These are phyloP conservation scores for Lutjanus argentimaculatus DNA, from an alignment of 2,797 vertebrate species.

Conservation along the genomic window DNA sequence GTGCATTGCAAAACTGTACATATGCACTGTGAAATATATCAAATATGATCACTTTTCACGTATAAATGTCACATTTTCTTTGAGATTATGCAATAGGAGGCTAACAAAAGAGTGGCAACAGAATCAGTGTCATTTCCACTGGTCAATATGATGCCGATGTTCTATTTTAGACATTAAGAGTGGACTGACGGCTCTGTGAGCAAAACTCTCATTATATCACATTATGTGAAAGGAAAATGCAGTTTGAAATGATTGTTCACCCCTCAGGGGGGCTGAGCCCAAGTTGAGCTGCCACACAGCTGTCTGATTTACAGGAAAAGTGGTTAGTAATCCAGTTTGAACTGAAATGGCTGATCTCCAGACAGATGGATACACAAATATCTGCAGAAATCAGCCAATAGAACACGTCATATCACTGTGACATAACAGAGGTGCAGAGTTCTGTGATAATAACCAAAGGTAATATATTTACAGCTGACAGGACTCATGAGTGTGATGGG, in stretches of 20 bases:
- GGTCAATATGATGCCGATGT: constrained; percentile 15
- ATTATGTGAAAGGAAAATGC: constrained; percentile 37
- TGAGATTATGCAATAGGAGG: not conserved
- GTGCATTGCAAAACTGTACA: not conserved
- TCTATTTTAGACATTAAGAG: constrained; percentile 47
- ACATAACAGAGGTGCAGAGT: not conserved
- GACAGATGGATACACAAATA: constrained; percentile 3
- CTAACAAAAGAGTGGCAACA: not conserved
- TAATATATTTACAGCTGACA: constrained; percentile 4
- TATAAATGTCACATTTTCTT: constrained; percentile 1
- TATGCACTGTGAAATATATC: not conserved
- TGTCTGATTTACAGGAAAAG: constrained; percentile 35
- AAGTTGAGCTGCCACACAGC: not conserved
- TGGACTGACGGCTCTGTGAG: constrained; percentile 5
- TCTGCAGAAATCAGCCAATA: not conserved
- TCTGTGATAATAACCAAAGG: not conserved
- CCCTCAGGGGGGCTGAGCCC: constrained; percentile 12
- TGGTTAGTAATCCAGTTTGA: constrained; percentile 27
- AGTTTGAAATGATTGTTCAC: constrained; percentile 50
- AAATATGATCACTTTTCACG: not conserved
- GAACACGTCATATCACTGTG: not conserved
- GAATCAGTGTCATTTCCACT: constrained; percentile 26
- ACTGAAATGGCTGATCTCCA: constrained; percentile 10
- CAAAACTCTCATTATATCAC: constrained; percentile 50
- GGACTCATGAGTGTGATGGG: constrained; percentile 3